Evolutionary conservation across 2,113 vertebrate genomes (phyloP).

Genomic region (Uropsilus gracilis): DNA sequence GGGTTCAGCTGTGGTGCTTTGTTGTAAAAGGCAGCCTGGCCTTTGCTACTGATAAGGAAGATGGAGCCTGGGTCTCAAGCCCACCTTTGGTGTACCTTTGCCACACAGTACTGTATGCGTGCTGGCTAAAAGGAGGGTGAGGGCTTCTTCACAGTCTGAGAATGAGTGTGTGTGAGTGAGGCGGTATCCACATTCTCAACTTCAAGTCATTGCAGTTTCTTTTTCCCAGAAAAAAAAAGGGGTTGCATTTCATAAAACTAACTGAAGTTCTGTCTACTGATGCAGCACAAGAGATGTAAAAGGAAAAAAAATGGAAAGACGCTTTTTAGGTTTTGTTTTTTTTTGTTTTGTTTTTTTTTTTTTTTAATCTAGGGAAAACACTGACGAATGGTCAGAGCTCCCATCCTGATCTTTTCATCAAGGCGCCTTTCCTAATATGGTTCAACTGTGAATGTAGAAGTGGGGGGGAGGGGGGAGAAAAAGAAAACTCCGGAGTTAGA

Average conservation of each 20-base stretch:
- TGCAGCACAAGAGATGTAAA: conserved; percentile 85
- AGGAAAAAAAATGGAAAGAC: conserved; percentile 76
- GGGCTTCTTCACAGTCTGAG: conserved; percentile 84
- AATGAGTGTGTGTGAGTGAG: conserved; percentile 92
- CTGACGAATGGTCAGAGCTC: conserved; percentile 87
- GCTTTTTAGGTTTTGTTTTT: conserved; percentile 82
- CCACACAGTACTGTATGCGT: conserved; percentile 75
- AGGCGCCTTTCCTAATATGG: conserved; percentile 88
- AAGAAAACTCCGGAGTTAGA: conserved; percentile 75
- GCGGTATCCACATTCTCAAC: conserved; percentile 90
- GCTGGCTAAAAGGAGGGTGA: conserved; percentile 77
- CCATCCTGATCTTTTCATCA: conserved; percentile 81
- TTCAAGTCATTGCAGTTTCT: conserved; percentile 89
- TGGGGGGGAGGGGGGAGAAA: conserved; percentile 60
- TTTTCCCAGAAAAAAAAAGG: conserved; percentile 83
- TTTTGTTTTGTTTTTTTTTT: conserved; percentile 70
- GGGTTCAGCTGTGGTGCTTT: conserved; percentile 84
- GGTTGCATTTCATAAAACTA: conserved; percentile 88
- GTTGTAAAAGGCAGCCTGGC: conserved; percentile 82
- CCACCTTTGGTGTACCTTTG: conserved; percentile 79
- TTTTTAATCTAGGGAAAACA: conserved; percentile 82
- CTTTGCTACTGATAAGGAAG: conserved; percentile 85
- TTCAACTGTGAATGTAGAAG: conserved; percentile 90
- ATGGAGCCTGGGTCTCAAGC: conserved; percentile 78
- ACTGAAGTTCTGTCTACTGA: conserved; percentile 86